A percentile compares a stretch with the other conserved stretches of the same genome.
Conservation (phyloP, 2,113 vertebrate species). For the Carassius carassius region DNA sequence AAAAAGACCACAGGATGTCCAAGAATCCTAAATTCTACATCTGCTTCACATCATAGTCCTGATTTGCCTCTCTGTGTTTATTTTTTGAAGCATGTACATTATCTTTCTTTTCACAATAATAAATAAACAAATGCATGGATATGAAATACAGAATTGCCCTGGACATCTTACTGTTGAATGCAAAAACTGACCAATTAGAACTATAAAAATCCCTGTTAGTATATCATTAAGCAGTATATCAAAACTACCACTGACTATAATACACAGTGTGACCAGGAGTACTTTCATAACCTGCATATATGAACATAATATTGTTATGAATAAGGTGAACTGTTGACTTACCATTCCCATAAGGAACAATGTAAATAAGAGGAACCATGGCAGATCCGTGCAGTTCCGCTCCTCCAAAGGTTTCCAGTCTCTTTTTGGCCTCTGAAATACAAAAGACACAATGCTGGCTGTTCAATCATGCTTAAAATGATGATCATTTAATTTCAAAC, state of each 20-base stretch:
- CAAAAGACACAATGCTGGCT: neutral
- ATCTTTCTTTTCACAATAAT: neutral
- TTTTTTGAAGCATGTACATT: neutral
- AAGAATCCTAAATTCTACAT: neutral
- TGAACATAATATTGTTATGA: conserved; percentile 5
- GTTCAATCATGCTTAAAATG: conserved; percentile 15
- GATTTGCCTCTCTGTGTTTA: neutral
- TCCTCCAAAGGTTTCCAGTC: conserved; percentile 98
- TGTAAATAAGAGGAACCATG: conserved; percentile 92
- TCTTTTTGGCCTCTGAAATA: conserved; percentile 88
- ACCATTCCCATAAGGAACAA: conserved; percentile 97
- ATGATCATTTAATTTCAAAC: neutral
- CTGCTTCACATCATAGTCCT: neutral
- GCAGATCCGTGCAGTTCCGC: conserved; percentile 95
- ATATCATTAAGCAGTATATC: neutral
- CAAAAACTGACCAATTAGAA: neutral
- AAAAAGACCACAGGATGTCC: neutral
- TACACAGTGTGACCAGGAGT: neutral
- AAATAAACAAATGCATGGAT: neutral
- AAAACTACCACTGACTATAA: neutral
- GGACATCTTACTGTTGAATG: neutral
- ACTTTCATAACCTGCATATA: neutral
- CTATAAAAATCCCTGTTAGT: neutral
- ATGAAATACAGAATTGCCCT: neutral
- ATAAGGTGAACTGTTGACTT: conserved; percentile 62